These are phyloP conservation scores for Acanthurus tractus DNA, from an alignment of 2,797 vertebrate species.

Conservation along the genomic window DNA sequence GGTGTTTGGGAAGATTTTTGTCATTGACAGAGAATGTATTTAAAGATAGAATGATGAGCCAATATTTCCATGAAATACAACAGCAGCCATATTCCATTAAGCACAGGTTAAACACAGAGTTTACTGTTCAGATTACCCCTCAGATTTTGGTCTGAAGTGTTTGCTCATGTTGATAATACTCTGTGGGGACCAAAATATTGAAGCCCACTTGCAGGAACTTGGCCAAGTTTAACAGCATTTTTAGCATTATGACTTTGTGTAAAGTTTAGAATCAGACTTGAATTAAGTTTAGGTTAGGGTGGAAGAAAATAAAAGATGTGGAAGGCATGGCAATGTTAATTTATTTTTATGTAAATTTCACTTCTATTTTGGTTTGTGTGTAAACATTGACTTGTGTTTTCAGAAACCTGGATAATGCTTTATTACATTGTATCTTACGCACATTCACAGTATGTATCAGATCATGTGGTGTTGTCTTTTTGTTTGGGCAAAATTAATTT, in stretches of 20 bases:
- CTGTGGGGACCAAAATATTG: constrained; percentile 21
- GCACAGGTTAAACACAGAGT: constrained; percentile 41
- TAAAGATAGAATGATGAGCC: constrained; percentile 55
- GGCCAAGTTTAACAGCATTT: neutral
- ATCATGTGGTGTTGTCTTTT: neutral
- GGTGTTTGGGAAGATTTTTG: constrained; percentile 44
- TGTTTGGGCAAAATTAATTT: too few relatives aligned
- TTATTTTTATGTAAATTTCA: neutral
- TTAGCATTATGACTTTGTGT: neutral
- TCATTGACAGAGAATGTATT: constrained; percentile 59
- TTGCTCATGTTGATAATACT: constrained; percentile 35
- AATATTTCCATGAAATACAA: constrained; percentile 67
- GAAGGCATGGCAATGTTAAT: neutral
- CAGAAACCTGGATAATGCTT: neutral
- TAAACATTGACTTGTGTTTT: neutral
- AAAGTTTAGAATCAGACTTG: neutral
- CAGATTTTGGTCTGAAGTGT: constrained; percentile 25
- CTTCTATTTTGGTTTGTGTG: neutral
- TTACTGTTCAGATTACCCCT: constrained; percentile 45
- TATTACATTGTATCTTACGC: neutral
- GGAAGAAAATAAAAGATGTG: neutral
- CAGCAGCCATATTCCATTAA: constrained; percentile 17
- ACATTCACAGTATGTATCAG: neutral
- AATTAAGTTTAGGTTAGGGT: neutral
- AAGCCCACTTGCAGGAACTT: neutral